Evolutionary conservation across 2,888 invertebrate species (phyloP).

Genomic region (Macaria liturata): DNA sequence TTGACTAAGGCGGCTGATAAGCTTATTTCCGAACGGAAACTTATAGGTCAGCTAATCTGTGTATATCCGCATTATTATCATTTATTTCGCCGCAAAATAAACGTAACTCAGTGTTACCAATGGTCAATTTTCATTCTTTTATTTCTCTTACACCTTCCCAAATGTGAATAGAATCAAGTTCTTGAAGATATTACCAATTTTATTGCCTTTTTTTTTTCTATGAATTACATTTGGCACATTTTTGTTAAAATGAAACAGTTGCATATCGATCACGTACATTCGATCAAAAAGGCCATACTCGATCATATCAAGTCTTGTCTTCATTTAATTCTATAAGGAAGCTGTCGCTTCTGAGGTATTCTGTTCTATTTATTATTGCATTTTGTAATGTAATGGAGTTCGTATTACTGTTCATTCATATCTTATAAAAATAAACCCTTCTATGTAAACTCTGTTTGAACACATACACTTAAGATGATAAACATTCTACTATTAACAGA

Average conservation of each 20-base stretch:
- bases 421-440: conserved; percentile 42
- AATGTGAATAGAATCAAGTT: neutral
- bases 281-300: conserved; percentile 57
- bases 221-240: conserved; percentile 68
- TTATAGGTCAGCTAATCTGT: too few relatives aligned
- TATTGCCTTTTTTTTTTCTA: conserved; percentile 27
- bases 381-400: conserved; percentile 40
- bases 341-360: conserved; percentile 76
- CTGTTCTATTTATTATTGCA: conserved; percentile 56
- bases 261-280: conserved; percentile 22
- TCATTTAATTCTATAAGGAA: conserved; percentile 61
- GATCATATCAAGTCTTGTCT: conserved; percentile 50
- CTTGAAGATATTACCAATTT: neutral
- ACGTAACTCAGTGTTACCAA: conserved; percentile 7
- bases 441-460: conserved; percentile 50
- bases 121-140: conserved; percentile 11
- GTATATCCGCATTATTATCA: too few relatives aligned
- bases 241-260: conserved; percentile 46
- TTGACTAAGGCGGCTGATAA: neutral
- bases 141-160: conserved; percentile 3
- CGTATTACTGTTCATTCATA: conserved; percentile 25
- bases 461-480: conserved; percentile 60
- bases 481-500: conserved; percentile 68
- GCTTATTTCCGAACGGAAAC: neutral
- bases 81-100: neutral